These are phyloP conservation scores for Cryptocephalus moraei DNA, from an alignment of 2,888 invertebrate genomes.

Conservation along the genomic window DNA sequence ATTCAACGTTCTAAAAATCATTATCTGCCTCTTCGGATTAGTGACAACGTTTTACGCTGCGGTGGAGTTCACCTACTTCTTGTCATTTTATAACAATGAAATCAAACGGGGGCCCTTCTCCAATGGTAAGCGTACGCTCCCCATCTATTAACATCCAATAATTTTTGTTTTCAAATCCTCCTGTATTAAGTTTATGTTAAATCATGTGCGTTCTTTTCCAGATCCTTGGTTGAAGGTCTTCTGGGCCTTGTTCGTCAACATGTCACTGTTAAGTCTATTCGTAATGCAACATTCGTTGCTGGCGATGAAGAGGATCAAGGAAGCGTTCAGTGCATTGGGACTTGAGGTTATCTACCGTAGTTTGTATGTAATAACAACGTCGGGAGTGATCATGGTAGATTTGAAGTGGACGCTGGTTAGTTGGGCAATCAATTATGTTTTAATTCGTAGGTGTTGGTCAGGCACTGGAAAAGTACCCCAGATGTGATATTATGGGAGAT, in stretches of 20 bases:
- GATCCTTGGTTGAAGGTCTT: slow-evolving; percentile 36
- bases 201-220: slow-evolving; percentile 1
- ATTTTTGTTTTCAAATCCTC: background rate
- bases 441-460: slow-evolving; percentile 37
- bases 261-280: slow-evolving; percentile 41
- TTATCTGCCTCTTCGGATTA: slow-evolving; percentile 37
- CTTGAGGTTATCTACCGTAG: slow-evolving; percentile 39
- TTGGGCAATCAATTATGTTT: background rate
- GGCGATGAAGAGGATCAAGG: slow-evolving; percentile 40
- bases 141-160: too few relatives aligned
- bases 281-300: slow-evolving; percentile 49
- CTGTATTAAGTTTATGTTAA: background rate
- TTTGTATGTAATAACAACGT: slow-evolving; percentile 42
- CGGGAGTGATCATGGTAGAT: slow-evolving; percentile 38
- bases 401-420: too few relatives aligned
- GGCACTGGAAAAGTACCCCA: slow-evolving; percentile 42
- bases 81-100: slow-evolving; percentile 39
- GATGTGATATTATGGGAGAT: slow-evolving; percentile 45
- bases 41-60: slow-evolving; percentile 43
- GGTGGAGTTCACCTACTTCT: slow-evolving; percentile 44
- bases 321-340: slow-evolving; percentile 34
- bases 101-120: slow-evolving; percentile 7
- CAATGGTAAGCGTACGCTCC: background rate
- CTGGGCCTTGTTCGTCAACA: slow-evolving; percentile 37
- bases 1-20: slow-evolving; percentile 20